These are phyloP conservation scores for Leptopterna dolabrata DNA, from an alignment of 2,888 invertebrate genomes.

Conservation along the genomic window DNA sequence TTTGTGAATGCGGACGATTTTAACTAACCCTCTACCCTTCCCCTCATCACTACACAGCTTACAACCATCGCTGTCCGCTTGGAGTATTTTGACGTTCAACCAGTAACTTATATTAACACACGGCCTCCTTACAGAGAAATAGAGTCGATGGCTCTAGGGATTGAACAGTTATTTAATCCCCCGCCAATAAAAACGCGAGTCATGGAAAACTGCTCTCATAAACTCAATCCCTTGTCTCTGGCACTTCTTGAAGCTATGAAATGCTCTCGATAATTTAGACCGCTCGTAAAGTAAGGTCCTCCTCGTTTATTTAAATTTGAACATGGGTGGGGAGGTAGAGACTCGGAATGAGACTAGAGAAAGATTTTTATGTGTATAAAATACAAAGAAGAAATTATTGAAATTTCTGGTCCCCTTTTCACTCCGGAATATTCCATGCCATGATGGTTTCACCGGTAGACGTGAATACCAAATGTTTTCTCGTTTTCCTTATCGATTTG, in stretches of 20 bases:
- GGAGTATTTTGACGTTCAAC: neutral
- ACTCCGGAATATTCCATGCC: neutral
- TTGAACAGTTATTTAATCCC: neutral
- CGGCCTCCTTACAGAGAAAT: neutral
- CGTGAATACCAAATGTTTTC: neutral
- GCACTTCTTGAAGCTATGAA: neutral
- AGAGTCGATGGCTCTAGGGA: neutral
- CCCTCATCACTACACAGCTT: too few relatives aligned
- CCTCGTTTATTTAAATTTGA: neutral
- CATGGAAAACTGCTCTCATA: neutral
- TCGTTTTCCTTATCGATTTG: neutral
- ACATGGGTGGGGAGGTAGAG: neutral
- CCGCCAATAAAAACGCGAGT: neutral
- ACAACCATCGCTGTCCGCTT: neutral
- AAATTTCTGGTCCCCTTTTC: neutral
- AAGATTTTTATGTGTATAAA: neutral
- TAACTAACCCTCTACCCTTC: too few relatives aligned
- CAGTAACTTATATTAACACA: neutral
- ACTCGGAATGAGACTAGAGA: neutral
- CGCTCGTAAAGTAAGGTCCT: neutral
- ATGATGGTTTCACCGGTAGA: neutral
- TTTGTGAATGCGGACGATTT: too few relatives aligned
- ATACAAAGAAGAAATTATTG: conserved; percentile 7
- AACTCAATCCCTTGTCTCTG: neutral
- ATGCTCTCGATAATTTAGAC: neutral